Percentiles rank a stretch among this genome's conserved stretches.
These are phyloP conservation scores for Dascyllus trimaculatus DNA, from an alignment of 2,113 vertebrate genomes.

Conservation along the genomic window DNA sequence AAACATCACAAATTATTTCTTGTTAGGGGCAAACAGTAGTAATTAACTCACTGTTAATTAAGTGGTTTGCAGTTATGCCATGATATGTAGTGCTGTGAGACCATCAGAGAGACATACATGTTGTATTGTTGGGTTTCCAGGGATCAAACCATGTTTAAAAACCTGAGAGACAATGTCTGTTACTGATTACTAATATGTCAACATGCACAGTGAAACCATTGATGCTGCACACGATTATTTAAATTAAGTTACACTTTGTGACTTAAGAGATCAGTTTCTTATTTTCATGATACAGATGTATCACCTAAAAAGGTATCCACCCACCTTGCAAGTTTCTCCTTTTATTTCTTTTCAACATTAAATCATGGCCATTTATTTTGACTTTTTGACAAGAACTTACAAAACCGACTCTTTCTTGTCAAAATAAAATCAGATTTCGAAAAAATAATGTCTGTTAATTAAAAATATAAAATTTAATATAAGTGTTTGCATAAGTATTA, in stretches of 20 bases:
- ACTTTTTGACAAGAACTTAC: too few relatives aligned
- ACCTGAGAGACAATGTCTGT: background rate
- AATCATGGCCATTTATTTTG: too few relatives aligned
- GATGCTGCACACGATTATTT: conserved; percentile 21
- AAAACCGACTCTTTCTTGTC: too few relatives aligned
- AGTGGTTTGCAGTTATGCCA: background rate
- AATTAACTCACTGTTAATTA: conserved; percentile 25
- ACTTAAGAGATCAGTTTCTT: conserved; percentile 25
- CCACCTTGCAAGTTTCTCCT: too few relatives aligned
- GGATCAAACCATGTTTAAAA: background rate
- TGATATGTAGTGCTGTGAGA: conserved; percentile 2
- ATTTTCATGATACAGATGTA: background rate
- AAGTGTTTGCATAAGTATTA: too few relatives aligned
- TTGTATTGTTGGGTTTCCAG: conserved; percentile 10
- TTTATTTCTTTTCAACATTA: too few relatives aligned
- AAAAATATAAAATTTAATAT: too few relatives aligned
- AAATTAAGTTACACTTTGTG: conserved; percentile 25
- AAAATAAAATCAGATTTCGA: too few relatives aligned
- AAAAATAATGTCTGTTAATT: too few relatives aligned
- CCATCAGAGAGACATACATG: background rate
- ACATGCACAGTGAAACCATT: conserved; percentile 10
- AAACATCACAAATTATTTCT: conserved; percentile 29
- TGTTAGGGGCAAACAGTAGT: conserved; percentile 40
- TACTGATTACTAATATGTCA: conserved; percentile 8
- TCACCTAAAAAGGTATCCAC: background rate